Evolutionary conservation across 2,113 vertebrate species (phyloP).

Genomic region (Neolamprologus cancellatus): DNA sequence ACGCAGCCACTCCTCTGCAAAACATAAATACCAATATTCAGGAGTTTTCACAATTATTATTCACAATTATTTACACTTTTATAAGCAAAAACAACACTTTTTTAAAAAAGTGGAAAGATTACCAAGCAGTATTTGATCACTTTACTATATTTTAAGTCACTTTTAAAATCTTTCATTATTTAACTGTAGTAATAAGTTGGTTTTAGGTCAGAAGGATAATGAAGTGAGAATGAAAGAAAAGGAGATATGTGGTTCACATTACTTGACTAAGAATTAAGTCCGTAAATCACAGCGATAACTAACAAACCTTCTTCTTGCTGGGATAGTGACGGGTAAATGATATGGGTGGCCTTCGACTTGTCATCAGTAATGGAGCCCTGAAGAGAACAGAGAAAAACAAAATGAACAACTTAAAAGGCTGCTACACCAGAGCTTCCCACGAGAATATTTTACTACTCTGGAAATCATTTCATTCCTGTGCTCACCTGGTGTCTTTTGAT

Average conservation of each 20-base stretch:
- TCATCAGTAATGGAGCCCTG: slow-evolving; percentile 94
- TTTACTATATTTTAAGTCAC: not conserved
- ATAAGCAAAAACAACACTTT: not conserved
- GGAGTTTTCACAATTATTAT: not conserved
- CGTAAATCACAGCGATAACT: fast-evolving
- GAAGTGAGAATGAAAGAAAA: not conserved
- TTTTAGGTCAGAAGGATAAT: not conserved
- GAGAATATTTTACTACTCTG: not conserved
- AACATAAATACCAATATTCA: not conserved
- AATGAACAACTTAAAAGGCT: not conserved
- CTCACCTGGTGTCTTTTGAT: slow-evolving; percentile 96
- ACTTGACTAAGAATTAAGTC: not conserved
- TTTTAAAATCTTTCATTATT: not conserved
- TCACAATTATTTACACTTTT: not conserved
- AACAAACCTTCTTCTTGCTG: slow-evolving; percentile 86
- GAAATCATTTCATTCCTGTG: not conserved
- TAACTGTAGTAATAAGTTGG: not conserved
- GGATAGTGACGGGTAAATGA: slow-evolving; percentile 81
- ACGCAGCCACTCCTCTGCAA: slow-evolving; percentile 92
- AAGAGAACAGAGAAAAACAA: not conserved
- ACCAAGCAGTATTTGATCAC: not conserved
- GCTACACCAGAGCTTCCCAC: not conserved
- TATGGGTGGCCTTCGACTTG: slow-evolving; percentile 92
- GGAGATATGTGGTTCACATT: not conserved
- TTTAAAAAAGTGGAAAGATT: not conserved